A percentile compares a stretch with the other conserved stretches of the same genome.
phyloP scores from a whole-genome alignment of 2,888 invertebrate genomes.

The Meloe dianella region DNA sequence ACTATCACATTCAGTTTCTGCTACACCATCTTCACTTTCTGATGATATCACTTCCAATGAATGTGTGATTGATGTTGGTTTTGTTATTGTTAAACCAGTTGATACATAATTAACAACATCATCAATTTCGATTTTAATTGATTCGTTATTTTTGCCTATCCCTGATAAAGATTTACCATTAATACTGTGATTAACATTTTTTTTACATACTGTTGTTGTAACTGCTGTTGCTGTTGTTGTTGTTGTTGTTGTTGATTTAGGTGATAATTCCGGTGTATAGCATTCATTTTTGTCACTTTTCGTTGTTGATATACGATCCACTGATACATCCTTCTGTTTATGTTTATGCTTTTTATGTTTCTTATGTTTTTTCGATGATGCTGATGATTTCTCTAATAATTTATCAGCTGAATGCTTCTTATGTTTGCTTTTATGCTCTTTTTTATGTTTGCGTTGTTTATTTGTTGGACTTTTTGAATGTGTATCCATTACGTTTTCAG shows the following conservation, averaged over 20 bases:
- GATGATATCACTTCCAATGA: constrained; percentile 72
- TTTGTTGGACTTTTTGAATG: constrained; percentile 7
- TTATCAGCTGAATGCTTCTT: constrained; percentile 62
- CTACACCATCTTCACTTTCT: constrained; percentile 68
- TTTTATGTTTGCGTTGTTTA: constrained; percentile 66
- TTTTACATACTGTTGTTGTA: constrained; percentile 40
- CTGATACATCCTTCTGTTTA: constrained; percentile 60
- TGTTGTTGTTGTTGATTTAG: constrained; percentile 30
- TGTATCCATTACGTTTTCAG: constrained; percentile 6
- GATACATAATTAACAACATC: constrained; percentile 62
- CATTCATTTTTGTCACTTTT: constrained; percentile 51
- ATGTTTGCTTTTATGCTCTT: constrained; percentile 66
- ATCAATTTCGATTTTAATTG: constrained; percentile 58
- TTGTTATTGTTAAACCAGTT: constrained; percentile 54
- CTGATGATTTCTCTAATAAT: constrained; percentile 57
- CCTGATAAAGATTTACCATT: constrained; percentile 54
- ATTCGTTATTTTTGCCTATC: constrained; percentile 38
- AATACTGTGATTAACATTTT: constrained; percentile 46
- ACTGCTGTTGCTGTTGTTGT: not conserved
- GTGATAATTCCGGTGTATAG: constrained; percentile 56
- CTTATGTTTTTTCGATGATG: constrained; percentile 65
- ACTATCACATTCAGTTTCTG: constrained; percentile 71
- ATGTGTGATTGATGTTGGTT: constrained; percentile 40
- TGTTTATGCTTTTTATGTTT: constrained; percentile 69
- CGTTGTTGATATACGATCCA: constrained; percentile 53